Conservation (phyloP, 92 coral and sea anemone species). For the Epizoanthus rinbou region DNA sequence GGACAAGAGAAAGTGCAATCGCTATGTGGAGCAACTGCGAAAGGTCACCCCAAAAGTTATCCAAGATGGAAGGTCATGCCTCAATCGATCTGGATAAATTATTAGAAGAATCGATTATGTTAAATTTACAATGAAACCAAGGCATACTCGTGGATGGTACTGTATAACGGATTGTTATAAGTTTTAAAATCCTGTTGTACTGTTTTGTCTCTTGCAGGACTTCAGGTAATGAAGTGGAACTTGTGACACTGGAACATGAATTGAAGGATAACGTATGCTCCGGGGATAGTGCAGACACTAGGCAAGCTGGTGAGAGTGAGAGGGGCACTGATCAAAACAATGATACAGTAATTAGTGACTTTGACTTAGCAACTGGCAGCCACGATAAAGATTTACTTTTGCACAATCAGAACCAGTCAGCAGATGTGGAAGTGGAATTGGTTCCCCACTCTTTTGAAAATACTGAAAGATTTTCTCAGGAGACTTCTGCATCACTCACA, state of each 20-base stretch:
- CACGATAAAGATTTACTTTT: neutral
- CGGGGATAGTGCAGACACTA: neutral
- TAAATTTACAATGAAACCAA: too few relatives aligned
- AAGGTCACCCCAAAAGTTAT: too few relatives aligned
- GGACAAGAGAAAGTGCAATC: too few relatives aligned
- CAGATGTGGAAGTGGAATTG: neutral
- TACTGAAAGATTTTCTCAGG: neutral
- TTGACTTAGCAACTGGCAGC: neutral
- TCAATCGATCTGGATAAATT: too few relatives aligned
- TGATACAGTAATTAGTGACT: neutral
- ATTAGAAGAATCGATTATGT: too few relatives aligned
- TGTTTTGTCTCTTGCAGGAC: neutral
- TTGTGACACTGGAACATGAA: neutral
- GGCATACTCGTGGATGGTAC: too few relatives aligned
- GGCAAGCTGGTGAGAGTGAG: neutral
- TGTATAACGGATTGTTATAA: too few relatives aligned
- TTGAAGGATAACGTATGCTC: neutral
- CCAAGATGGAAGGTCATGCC: too few relatives aligned
- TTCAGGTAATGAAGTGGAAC: slow-evolving; percentile 26
- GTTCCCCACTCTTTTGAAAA: neutral
- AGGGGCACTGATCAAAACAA: neutral
- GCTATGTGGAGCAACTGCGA: too few relatives aligned
- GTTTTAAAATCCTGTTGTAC: too few relatives aligned
- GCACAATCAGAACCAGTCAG: neutral
- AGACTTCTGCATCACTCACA: neutral